Conservation (phyloP, 2,113 vertebrate genomes). For the Carlito syrichta region DNA sequence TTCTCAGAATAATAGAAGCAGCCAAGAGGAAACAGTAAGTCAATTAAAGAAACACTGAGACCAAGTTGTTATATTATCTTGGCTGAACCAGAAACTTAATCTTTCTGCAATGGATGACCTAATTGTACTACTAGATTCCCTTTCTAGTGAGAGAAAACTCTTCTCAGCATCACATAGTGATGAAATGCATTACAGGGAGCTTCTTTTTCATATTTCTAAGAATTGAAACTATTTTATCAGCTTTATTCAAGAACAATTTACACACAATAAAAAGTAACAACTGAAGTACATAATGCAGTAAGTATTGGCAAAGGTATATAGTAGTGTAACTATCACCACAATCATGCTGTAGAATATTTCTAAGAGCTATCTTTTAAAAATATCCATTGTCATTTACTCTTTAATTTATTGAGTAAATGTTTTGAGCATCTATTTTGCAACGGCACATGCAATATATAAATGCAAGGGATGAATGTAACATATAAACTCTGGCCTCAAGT, state of each 20-base stretch:
- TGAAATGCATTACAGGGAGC: neutral
- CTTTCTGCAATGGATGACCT: conserved; percentile 26
- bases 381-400: neutral
- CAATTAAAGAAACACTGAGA: conserved; percentile 53
- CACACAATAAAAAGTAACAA: neutral
- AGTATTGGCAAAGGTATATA: neutral
- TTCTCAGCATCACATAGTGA: neutral
- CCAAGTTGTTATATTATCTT: conserved; percentile 45
- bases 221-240: conserved; percentile 1
- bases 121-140: conserved; percentile 8
- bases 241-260: conserved; percentile 12
- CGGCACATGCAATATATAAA: neutral
- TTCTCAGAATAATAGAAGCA: conserved; percentile 19
- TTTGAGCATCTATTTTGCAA: neutral
- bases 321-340: neutral
- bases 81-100: conserved; percentile 57
- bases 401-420: neutral
- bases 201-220: neutral
- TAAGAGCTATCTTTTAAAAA: neutral
- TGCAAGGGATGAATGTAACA: neutral
- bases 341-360: neutral
- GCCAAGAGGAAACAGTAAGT: conserved; percentile 52
- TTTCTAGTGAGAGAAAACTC: conserved; percentile 13
- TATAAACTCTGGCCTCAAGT: neutral
- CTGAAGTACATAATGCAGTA: neutral